Percentiles rank a stretch among this genome's conserved stretches.
These are phyloP conservation scores for Agelas oroides DNA, from an alignment of 37 sponge, comb jelly and placozoan genomes.

Conservation along the genomic window DNA sequence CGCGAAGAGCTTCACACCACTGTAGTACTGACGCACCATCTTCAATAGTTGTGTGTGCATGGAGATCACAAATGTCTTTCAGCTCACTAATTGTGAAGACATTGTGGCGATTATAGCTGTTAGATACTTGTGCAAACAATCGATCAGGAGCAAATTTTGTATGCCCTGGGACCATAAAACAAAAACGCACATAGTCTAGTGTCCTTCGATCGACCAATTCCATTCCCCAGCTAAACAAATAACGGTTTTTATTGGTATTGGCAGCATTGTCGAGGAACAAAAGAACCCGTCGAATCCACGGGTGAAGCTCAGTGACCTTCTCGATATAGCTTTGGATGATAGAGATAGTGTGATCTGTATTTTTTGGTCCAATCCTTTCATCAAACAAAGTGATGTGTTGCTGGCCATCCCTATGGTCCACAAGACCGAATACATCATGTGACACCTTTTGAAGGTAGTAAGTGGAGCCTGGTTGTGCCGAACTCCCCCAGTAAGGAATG, in stretches of 20 bases:
- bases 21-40: background rate
- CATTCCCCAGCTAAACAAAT: conserved; percentile 37
- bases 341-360: too few relatives aligned
- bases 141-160: conserved; percentile 60
- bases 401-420: conserved; percentile 11
- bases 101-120: conserved; percentile 6
- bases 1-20: conserved; percentile 4
- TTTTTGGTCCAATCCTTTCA: conserved; percentile 9
- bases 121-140: conserved; percentile 27
- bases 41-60: background rate
- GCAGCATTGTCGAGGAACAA: conserved; percentile 43
- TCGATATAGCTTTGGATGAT: background rate
- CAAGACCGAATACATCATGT: conserved; percentile 39
- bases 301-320: too few relatives aligned
- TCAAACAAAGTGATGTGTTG: conserved; percentile 6
- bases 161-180: conserved; percentile 48
- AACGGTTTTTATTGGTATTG: conserved; percentile 41
- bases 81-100: conserved; percentile 18
- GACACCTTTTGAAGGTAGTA: conserved; percentile 42
- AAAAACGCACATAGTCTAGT: conserved; percentile 19
- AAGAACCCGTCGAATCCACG: too few relatives aligned
- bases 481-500: conserved; percentile 33
- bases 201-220: conserved; percentile 8
- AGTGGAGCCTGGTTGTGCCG: conserved; percentile 31
- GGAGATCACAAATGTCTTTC: background rate